These are phyloP conservation scores for Thymelicus lineola DNA, from an alignment of 2,888 invertebrate genomes.

Conservation along the genomic window DNA sequence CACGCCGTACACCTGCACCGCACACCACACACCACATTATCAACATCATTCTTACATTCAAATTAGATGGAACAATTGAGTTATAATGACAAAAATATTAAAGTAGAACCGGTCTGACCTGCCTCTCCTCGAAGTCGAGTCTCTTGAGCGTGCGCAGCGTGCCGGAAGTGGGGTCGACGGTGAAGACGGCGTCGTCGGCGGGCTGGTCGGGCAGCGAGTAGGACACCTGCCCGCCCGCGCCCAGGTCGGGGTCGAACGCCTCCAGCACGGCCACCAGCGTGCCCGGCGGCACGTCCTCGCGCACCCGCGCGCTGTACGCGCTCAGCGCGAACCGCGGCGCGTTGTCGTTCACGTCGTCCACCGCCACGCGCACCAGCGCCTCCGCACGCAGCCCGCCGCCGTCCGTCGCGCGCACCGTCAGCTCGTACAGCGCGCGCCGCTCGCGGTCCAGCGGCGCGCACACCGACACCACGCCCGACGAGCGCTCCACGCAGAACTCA, in stretches of 20 bases:
- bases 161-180: constrained; percentile 94
- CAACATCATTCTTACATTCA: no score
- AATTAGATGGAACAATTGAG: no score
- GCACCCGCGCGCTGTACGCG: constrained; percentile 91
- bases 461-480: constrained; percentile 91
- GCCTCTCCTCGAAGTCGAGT: constrained; percentile 95
- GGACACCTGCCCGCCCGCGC: constrained; percentile 91
- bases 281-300: constrained; percentile 96
- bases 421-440: constrained; percentile 91
- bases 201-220: constrained; percentile 91
- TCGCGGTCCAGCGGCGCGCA: constrained; percentile 94
- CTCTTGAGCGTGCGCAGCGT: constrained; percentile 91
- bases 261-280: constrained; percentile 94
- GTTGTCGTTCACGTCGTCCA: constrained; percentile 97
- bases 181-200: constrained; percentile 89
- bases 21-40: no score
- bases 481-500: constrained; percentile 92
- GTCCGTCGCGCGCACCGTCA: constrained; percentile 92
- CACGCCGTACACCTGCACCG: constrained; percentile 89
- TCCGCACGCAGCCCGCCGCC: constrained; percentile 92
- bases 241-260: constrained; percentile 93
- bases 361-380: constrained; percentile 91
- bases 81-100: no score
- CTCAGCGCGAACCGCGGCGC: constrained; percentile 92
- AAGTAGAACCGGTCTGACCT: constrained; percentile 63